Conservation (phyloP, 2,113 vertebrate genomes). For the Rhipidura dahli region DNA sequence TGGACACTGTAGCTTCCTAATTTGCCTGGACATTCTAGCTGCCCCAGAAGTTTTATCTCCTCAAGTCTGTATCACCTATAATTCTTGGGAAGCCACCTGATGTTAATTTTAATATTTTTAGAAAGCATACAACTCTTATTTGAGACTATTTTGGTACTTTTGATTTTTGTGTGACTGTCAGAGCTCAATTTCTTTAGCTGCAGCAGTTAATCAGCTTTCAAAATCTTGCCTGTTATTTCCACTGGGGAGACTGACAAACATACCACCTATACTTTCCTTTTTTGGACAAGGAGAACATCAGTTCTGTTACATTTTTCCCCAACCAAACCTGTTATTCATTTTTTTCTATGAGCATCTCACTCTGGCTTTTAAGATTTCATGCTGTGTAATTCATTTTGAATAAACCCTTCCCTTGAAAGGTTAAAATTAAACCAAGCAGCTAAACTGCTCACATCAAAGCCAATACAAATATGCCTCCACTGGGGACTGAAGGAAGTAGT, state of each 20-base stretch:
- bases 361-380: neutral
- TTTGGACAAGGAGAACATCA: neutral
- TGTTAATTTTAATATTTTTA: neutral
- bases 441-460: constrained; percentile 35
- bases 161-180: neutral
- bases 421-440: constrained; percentile 23
- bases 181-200: neutral
- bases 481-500: neutral
- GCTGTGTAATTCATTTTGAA: constrained; percentile 4
- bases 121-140: neutral
- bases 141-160: neutral
- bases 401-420: neutral
- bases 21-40: neutral
- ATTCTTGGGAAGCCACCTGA: neutral
- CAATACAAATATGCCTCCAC: constrained; percentile 11
- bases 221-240: neutral
- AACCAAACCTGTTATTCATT: neutral
- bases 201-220: neutral
- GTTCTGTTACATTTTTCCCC: neutral
- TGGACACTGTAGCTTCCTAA: neutral
- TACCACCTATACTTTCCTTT: neutral
- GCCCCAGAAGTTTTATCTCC: neutral
- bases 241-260: neutral
- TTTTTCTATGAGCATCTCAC: neutral
- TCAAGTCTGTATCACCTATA: neutral